Base-by-base conservation (phyloP, 2,888 invertebrate genomes). In the Stramonita haemastoma region DNA sequence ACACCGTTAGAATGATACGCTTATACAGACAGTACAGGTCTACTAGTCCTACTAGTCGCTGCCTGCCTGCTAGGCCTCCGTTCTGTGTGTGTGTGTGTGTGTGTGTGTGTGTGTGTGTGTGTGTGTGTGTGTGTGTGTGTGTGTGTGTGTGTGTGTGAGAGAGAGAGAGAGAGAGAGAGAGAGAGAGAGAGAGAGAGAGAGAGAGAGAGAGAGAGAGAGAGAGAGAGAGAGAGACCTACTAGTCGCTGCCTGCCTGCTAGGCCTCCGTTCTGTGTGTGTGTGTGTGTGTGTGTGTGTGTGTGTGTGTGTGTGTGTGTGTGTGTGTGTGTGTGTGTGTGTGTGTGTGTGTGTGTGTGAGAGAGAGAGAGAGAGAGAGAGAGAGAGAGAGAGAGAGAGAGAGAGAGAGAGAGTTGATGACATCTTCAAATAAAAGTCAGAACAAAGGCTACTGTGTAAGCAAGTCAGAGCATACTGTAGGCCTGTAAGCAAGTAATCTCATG, bases 361-460 rank as follows among this genome's bases (percentile, higher is more conserved):
- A n/a, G n/a, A n/a, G n/a, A n/a, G n/a, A n/a, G n/a, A n/a, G 85
- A 85, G 36, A 85, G 85, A 85, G 85, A 85, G 85, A 85, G 85
- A 85, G 85, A 34, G 46, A 46, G 46, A 46, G 46, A 46, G 46
- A 46, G 46, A 46, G 46, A 46, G 46, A 46, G 46, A 46, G 46
- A 46, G 46, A 46, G 46, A 46, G 4, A 46, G 8, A 46, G 46
- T 46, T 46, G n/a, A n/a, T n/a, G n/a, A n/a, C n/a, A n/a, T n/a
- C n/a, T n/a, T n/a, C n/a, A n/a, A n/a, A n/a, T n/a, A n/a, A n/a
- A n/a, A n/a, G n/a, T n/a, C n/a, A n/a, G n/a, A n/a, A n/a, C n/a
- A n/a, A n/a, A n/a, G n/a, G n/a, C n/a, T n/a, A n/a, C n/a, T n/a
- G n/a, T n/a, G n/a, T n/a, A n/a, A n/a, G n/a, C n/a, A n/a, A n/a